Evolutionary conservation across 2,888 invertebrate genomes (phyloP).

Genomic region (Pristionchus exspectatus): DNA sequence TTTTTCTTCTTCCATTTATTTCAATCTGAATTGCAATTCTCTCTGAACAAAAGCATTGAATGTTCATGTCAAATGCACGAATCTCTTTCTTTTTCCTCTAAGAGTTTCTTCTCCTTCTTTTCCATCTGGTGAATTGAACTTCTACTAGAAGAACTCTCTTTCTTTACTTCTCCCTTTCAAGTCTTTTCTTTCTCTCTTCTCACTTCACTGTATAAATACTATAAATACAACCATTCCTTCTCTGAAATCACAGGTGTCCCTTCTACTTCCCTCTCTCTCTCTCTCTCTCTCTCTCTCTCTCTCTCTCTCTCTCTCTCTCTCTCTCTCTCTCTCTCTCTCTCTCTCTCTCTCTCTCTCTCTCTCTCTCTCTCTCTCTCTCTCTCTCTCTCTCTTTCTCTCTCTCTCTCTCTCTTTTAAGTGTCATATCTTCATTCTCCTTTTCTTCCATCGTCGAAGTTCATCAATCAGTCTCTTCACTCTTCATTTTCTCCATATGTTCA

Average conservation of each 20-base stretch:
- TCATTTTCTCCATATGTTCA: neutral
- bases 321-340: no score
- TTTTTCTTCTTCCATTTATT: constrained; percentile 9
- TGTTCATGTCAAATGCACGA: constrained; percentile 22
- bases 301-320: no score
- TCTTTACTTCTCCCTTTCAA: constrained; percentile 16
- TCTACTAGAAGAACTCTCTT: neutral
- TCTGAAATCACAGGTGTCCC: neutral
- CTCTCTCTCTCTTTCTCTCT: no score
- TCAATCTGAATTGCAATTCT: neutral
- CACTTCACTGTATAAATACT: neutral
- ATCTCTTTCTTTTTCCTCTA: constrained; percentile 6
- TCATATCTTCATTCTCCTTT: neutral
- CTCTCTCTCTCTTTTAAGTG: neutral
- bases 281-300: no score
- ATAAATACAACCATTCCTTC: neutral
- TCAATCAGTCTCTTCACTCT: neutral
- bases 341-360: neutral
- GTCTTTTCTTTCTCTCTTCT: neutral
- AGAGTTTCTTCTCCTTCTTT: constrained; percentile 13
- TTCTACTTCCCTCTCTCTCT: neutral
- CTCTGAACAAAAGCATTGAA: constrained; percentile 3
- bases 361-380: no score
- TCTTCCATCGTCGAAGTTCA: neutral
- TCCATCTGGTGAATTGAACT: neutral